Evolutionary conservation across 1,140 invertebrate genomes (phyloP), one percentile per base, ranked within the genome.

Genomic region (Gryllus bimaculatus): DNA sequence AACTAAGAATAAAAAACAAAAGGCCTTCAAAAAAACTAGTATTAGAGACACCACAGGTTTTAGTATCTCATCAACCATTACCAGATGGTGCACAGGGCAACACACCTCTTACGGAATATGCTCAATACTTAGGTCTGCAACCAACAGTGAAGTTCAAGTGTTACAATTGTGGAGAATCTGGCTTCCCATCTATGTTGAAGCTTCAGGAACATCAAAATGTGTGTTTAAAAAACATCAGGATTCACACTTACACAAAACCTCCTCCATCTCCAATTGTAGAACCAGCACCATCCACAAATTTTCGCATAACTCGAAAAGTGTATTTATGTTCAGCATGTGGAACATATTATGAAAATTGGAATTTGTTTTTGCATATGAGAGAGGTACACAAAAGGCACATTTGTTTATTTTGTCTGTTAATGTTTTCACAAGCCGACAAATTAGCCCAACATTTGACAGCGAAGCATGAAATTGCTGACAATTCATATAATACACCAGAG

Each of bases 281-380:
- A 73, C 66, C 78, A 76, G 82, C 81, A 74, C 82, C 83, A 47
- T 83, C 85, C 73, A 87, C 87, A 18, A 90, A 89, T 83, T 91
- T 90, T 77, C 88, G 89, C 82, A 89, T 91, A n/a, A 91, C 91
- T 26, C 86, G 92, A 75, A 92, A 92, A 86, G 92, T 93, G 78
- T 94, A 92, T 81, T 84, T 93, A 18, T 95, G 93, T 84, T 91
- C 91, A 12, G 90, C 91, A 0, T 95, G 93, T 84, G 91, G 90
- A 47, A 93, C 90, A 6, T 94, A 94, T 82, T 94, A 93, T 86
- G 92, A 94, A 85, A 92, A 92, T 81, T 94, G 93, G 92, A 93
- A 94, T 86, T 86, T 94, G 48, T 94, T 94, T 84, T 84, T 93
- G 13, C 93, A 95, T 82, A 94, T 94, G 91, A 87, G 91, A 76